Evolutionary conservation across 64 coral and sea anemone genomes (phyloP).

Genomic region (Catalaphyllia jardinei): DNA sequence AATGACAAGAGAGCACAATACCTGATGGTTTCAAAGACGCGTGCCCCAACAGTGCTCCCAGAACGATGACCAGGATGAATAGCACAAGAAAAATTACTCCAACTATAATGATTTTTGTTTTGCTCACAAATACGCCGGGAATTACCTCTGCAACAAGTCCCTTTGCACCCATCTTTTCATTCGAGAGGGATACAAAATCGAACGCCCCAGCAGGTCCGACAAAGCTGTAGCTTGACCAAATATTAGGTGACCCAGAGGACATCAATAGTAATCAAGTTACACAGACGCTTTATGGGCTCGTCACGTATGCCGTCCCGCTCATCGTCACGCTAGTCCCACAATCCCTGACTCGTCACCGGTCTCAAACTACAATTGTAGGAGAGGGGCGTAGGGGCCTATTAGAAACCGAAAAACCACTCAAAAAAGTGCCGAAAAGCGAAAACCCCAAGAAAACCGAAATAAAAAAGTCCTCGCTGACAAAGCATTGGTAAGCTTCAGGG

Average conservation of each 20-base stretch:
- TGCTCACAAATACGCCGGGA: constrained; percentile 57
- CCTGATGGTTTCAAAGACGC: constrained; percentile 1
- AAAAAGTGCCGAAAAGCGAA: too few species aligned
- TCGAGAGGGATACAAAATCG: background rate
- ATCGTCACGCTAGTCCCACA: too few species aligned
- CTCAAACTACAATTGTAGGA: too few species aligned
- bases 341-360: too few species aligned
- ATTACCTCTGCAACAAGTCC: background rate
- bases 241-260: background rate
- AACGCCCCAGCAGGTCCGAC: background rate
- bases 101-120: constrained; percentile 21
- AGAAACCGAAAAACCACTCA: too few species aligned
- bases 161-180: background rate
- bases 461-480: too few species aligned
- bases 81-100: constrained; percentile 44
- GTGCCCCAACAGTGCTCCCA: constrained; percentile 36
- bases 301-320: too few species aligned
- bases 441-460: too few species aligned
- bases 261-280: too few species aligned
- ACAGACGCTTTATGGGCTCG: too few species aligned
- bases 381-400: too few species aligned
- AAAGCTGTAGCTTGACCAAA: background rate
- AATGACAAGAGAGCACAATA: background rate
- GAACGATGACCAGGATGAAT: constrained; percentile 48
- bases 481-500: too few species aligned